phyloP scores from a whole-genome alignment of 2,113 vertebrate genomes.

The Notiomystis cincta region DNA sequence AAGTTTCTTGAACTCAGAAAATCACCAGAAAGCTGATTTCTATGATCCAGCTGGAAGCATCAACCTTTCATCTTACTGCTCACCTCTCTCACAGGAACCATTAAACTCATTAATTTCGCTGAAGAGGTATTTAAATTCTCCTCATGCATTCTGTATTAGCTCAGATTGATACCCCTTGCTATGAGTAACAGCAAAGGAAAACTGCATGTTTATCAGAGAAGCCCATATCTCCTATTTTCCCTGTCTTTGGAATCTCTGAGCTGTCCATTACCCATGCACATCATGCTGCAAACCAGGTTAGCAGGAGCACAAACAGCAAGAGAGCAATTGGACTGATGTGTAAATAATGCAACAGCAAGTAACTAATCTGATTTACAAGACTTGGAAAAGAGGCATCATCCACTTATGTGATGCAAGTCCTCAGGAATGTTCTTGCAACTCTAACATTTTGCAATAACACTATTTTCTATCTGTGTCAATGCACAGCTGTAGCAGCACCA shows the following conservation, averaged over 20 bases:
- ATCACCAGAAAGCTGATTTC: background rate
- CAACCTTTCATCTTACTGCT: background rate
- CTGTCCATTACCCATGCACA: background rate
- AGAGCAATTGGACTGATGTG: background rate
- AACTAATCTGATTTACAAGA: background rate
- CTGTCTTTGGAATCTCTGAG: background rate
- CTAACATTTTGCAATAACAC: slow-evolving; percentile 5
- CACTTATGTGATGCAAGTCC: background rate
- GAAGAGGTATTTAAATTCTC: background rate
- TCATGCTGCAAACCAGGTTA: background rate
- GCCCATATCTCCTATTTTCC: background rate
- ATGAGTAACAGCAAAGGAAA: background rate
- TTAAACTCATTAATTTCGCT: background rate
- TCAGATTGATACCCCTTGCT: background rate
- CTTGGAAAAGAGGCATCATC: background rate
- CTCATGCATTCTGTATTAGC: background rate
- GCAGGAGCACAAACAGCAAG: background rate
- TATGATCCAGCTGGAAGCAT: background rate
- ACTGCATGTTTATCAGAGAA: background rate
- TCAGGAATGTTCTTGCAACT: slow-evolving; percentile 10
- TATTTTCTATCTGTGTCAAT: background rate
- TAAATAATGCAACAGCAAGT: slow-evolving; percentile 26
- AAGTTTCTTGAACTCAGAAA: background rate
- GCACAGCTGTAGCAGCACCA: background rate
- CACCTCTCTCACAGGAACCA: background rate